Conservation (phyloP, 1,140 invertebrate genomes). For the Pseudomyrmex gracilis region DNA sequence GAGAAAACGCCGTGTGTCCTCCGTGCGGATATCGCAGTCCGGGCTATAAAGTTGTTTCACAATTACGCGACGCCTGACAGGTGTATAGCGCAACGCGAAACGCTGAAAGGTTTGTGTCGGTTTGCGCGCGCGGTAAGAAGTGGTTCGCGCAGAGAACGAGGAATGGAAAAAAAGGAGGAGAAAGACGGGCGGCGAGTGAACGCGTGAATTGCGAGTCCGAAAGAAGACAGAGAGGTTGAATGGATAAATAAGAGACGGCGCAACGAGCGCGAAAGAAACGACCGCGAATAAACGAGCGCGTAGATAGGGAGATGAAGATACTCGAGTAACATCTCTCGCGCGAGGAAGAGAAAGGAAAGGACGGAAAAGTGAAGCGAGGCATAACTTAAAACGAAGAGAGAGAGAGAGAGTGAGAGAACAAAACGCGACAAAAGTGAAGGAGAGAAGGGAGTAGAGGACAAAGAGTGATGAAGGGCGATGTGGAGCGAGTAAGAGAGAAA, state of each 20-base stretch:
- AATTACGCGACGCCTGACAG: constrained; percentile 73
- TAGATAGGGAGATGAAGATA: constrained; percentile 74
- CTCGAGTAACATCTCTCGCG: constrained; percentile 39
- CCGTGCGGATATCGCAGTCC: constrained; percentile 67
- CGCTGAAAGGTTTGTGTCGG: constrained; percentile 71
- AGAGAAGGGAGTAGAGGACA: constrained; percentile 39
- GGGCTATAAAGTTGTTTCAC: constrained; percentile 72
- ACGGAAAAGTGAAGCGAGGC: constrained; percentile 5
- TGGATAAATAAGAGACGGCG: constrained; percentile 57
- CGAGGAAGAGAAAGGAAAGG: background rate
- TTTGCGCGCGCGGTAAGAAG: constrained; percentile 51
- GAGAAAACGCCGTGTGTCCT: constrained; percentile 52
- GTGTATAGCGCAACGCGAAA: constrained; percentile 70
- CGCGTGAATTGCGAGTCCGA: constrained; percentile 25
- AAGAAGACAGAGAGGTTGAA: constrained; percentile 41
- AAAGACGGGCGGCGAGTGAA: constrained; percentile 3
- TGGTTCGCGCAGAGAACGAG: constrained; percentile 34
- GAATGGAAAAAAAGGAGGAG: constrained; percentile 44
- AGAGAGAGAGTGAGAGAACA: constrained; percentile 2
- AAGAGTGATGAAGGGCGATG: constrained; percentile 38
- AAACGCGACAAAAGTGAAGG: constrained; percentile 24
- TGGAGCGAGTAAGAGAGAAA: constrained; percentile 25
- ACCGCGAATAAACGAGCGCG: constrained; percentile 61
- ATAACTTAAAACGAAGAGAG: constrained; percentile 9
- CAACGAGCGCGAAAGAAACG: constrained; percentile 9